Percentiles rank a stretch among this genome's conserved stretches.
phyloP scores from a whole-genome alignment of 2,113 vertebrate species.

The Nothoprocta pentlandii region DNA sequence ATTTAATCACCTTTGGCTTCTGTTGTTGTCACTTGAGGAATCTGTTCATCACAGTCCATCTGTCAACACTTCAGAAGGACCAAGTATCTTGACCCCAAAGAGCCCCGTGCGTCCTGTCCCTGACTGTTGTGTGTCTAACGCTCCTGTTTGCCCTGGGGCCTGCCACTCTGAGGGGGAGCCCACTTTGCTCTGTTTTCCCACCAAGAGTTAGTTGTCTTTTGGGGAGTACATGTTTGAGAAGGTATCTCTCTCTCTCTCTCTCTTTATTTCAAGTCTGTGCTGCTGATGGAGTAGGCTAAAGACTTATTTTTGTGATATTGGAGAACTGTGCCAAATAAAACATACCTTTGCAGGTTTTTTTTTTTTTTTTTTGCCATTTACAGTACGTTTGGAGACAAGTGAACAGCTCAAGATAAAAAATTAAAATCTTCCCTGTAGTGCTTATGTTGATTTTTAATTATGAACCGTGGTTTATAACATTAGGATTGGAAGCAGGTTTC shows the following conservation, averaged over 20 bases:
- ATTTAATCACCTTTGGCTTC: background rate
- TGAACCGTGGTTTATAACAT: background rate
- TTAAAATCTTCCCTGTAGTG: background rate
- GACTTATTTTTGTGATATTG: background rate
- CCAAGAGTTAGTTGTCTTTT: background rate
- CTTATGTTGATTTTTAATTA: background rate
- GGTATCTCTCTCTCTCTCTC: background rate
- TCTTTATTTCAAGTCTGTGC: background rate
- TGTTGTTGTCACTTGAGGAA: background rate
- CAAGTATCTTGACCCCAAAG: background rate
- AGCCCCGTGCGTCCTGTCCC: fast-evolving
- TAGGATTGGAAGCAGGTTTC: background rate
- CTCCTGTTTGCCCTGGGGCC: background rate
- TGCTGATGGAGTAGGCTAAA: background rate
- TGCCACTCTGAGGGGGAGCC: background rate
- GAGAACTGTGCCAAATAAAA: background rate
- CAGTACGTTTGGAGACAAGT: background rate
- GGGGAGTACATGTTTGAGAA: background rate
- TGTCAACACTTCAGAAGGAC: background rate
- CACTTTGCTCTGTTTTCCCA: background rate
- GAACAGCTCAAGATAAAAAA: background rate
- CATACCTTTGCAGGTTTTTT: background rate
- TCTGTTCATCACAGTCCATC: background rate
- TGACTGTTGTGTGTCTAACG: background rate
- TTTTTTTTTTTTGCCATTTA: background rate